A percentile compares a stretch with the other conserved stretches of the same genome.
Evolutionary conservation across 2,113 vertebrate genomes (phyloP).

Genomic region (Gallinago jamesoni): DNA sequence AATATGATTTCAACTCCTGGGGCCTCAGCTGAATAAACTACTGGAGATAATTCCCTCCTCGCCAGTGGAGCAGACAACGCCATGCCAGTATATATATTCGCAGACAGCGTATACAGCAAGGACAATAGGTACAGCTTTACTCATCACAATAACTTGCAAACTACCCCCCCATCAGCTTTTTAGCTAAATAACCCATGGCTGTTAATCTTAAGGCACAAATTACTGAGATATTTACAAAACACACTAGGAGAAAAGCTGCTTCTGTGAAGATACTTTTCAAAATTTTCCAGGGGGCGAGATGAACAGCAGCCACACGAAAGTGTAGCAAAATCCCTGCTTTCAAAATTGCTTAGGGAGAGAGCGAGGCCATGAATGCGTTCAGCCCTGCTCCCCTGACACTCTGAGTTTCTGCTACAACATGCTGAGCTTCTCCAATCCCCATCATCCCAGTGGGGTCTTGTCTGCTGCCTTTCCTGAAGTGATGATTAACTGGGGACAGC

Average conservation of each 20-base stretch:
- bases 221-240: neutral
- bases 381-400: neutral
- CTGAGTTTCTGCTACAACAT: neutral
- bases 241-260: fast-evolving
- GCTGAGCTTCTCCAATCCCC: neutral
- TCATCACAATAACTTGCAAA: neutral
- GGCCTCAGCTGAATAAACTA: neutral
- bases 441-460: neutral
- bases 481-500: neutral
- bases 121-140: neutral
- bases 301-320: neutral
- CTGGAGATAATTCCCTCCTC: neutral
- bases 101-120: neutral
- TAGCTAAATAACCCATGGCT: neutral
- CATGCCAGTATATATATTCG: too few species aligned
- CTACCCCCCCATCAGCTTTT: neutral
- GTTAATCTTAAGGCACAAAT: neutral
- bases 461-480: neutral
- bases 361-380: neutral
- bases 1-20: neutral
- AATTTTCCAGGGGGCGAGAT: neutral
- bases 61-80: neutral
- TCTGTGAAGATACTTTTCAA: fast-evolving
- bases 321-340: fast-evolving
- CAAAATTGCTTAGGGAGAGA: neutral